These are phyloP conservation scores for Lota lota DNA, from an alignment of 2,113 vertebrate species.

Conservation along the genomic window DNA sequence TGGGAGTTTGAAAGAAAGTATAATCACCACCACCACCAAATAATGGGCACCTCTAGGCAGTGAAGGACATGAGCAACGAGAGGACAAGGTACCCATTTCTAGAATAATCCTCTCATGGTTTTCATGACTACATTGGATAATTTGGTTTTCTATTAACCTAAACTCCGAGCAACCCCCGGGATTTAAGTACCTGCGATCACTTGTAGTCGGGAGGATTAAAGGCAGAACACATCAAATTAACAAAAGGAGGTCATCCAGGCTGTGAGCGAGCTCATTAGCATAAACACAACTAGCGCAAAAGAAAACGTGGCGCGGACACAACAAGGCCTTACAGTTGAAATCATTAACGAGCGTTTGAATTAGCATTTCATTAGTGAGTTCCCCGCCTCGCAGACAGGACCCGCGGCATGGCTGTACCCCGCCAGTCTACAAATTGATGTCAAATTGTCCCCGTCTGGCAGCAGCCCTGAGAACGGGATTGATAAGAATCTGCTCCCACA, in stretches of 20 bases:
- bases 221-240: slow-evolving; percentile 35
- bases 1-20: neutral
- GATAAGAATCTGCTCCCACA: slow-evolving; percentile 62
- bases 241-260: slow-evolving; percentile 49
- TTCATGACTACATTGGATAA: slow-evolving; percentile 25
- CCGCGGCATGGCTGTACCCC: neutral
- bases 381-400: slow-evolving; percentile 8
- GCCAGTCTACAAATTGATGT: slow-evolving; percentile 23
- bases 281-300: slow-evolving; percentile 53
- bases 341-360: slow-evolving; percentile 46
- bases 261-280: slow-evolving; percentile 63
- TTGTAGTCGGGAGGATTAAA: slow-evolving; percentile 41
- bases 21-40: slow-evolving; percentile 15
- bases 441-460: slow-evolving; percentile 48
- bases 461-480: slow-evolving; percentile 42
- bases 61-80: neutral
- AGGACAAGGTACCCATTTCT: slow-evolving; percentile 4
- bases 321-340: slow-evolving; percentile 47
- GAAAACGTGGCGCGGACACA: slow-evolving; percentile 31
- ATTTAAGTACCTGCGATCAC: slow-evolving; percentile 51
- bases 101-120: slow-evolving; percentile 10
- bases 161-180: slow-evolving; percentile 29
- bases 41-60: neutral
- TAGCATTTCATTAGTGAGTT: slow-evolving; percentile 42
- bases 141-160: slow-evolving; percentile 37